Base-by-base conservation (phyloP, 2,888 invertebrate genomes). In the Xylocampa areola region DNA sequence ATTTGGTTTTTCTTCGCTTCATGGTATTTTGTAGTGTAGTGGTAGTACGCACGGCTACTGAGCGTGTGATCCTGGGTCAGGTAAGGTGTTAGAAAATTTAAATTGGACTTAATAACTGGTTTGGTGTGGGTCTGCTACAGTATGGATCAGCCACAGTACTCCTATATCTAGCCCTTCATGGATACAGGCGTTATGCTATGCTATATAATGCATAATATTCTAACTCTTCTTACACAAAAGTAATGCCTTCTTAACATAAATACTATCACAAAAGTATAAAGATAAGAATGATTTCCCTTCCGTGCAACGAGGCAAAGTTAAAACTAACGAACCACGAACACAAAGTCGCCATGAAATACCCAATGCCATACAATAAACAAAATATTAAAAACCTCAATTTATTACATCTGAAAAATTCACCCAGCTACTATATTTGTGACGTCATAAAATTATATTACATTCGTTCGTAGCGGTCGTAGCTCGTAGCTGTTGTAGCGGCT, bases 401-500 rank as follows among this genome's bases (percentile, higher is more conserved):
- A 61, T 61, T 68, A 68, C 73, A 58, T 41, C 44, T 57, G 64
- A 73, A 73, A 76, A 73, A 65, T 76, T 68, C 55, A 73, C 37
- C 58, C 58, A 54, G 73, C 73, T 32, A 69, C 65, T 69, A 65
- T 54, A 72, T 76, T 73, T 73, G 65, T 73, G 74, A 73, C 51
- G 52, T 54, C 65, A 76, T 73, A 74, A 73, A 73, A 73, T 70
- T 69, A 77, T 73, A 77, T 73, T 69, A 69, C 69, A 64, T 69
- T 69, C 65, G 64, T 68, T 53, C 67, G 69, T 68, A 68, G 73
- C 70, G 68, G 66, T 57, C 58, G 65, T 73, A 68, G 58, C 75
- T 68, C 70, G 78, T 75, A 77, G 81, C 68, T 67, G 61, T 68
- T 59, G 76, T 77, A 74, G 75, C 71, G 73, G 80, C 82, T 79